phyloP scores from a whole-genome alignment of 2,113 vertebrate species.

The Shinisaurus crocodilurus region DNA sequence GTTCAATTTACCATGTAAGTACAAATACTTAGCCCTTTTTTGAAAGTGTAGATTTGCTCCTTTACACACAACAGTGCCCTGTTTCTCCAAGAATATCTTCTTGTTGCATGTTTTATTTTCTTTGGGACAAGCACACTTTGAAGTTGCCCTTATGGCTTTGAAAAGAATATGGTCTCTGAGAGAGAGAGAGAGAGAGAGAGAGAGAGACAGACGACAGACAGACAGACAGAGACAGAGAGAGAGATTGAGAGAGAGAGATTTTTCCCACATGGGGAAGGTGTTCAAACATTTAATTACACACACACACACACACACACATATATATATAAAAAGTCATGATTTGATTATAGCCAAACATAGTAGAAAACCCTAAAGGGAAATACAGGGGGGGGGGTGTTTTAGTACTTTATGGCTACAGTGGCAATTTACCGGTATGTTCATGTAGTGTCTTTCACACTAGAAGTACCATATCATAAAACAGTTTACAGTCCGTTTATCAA shows the following conservation, averaged over 20 bases:
- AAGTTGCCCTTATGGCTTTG: background rate
- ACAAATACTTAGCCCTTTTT: background rate
- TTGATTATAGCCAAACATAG: constrained; percentile 62
- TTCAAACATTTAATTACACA: constrained; percentile 70
- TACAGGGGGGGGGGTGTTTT: constrained; percentile 56
- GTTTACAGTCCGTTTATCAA: constrained; percentile 72
- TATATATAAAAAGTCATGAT: constrained; percentile 48
- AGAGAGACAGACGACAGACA: too few species aligned
- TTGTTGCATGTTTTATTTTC: background rate
- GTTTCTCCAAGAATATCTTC: background rate
- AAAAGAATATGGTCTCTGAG: background rate
- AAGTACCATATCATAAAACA: constrained; percentile 60
- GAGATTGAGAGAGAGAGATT: background rate
- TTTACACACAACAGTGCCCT: background rate
- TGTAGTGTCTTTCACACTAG: constrained; percentile 58
- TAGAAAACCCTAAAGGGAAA: constrained; percentile 59
- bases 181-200: background rate
- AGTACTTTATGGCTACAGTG: constrained; percentile 68
- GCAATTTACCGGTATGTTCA: constrained; percentile 71
- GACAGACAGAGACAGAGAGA: too few species aligned
- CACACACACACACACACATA: constrained; percentile 46
- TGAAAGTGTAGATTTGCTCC: background rate
- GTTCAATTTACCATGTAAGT: background rate
- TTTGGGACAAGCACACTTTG: background rate
- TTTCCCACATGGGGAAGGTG: constrained; percentile 40